Evolutionary conservation across 2,888 invertebrate species (phyloP).

Genomic region (Brenthis daphne): DNA sequence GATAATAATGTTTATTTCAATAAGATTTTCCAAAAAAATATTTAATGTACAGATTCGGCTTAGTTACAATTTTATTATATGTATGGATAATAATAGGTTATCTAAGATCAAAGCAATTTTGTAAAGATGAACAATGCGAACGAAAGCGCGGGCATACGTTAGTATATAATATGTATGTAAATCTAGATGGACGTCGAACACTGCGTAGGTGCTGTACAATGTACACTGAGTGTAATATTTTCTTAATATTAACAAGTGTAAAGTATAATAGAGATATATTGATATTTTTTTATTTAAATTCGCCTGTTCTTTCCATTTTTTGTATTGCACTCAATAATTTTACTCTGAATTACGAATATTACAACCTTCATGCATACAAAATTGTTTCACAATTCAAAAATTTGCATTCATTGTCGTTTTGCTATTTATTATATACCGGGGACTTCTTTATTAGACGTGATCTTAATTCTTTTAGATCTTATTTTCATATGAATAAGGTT

Average conservation of each 20-base stretch:
- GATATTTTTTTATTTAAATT: not conserved
- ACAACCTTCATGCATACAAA: constrained; percentile 29
- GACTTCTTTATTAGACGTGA: constrained; percentile 32
- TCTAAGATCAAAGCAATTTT: too few species aligned
- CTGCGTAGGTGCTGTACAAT: too few species aligned
- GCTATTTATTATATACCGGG: constrained; percentile 31
- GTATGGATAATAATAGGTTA: too few species aligned
- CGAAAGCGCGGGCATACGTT: too few species aligned
- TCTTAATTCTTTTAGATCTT: constrained; percentile 22
- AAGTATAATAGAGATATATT: not conserved
- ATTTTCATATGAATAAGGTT: constrained; percentile 19
- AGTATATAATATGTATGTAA: too few species aligned
- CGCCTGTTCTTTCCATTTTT: not conserved
- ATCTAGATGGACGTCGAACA: too few species aligned
- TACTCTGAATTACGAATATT: constrained; percentile 7
- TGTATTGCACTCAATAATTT: constrained; percentile 9
- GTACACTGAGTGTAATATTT: too few species aligned
- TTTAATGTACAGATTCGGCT: too few species aligned
- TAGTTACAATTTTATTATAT: too few species aligned
- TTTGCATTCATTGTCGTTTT: constrained; percentile 32
- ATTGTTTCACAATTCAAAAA: constrained; percentile 35
- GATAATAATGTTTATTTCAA: too few species aligned
- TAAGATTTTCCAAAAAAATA: too few species aligned
- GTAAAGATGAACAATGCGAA: too few species aligned
- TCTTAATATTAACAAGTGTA: not conserved